Evolutionary conservation across 2,113 vertebrate species (phyloP), one percentile per base, ranked within the genome.

Genomic region (Sorex araneus): DNA sequence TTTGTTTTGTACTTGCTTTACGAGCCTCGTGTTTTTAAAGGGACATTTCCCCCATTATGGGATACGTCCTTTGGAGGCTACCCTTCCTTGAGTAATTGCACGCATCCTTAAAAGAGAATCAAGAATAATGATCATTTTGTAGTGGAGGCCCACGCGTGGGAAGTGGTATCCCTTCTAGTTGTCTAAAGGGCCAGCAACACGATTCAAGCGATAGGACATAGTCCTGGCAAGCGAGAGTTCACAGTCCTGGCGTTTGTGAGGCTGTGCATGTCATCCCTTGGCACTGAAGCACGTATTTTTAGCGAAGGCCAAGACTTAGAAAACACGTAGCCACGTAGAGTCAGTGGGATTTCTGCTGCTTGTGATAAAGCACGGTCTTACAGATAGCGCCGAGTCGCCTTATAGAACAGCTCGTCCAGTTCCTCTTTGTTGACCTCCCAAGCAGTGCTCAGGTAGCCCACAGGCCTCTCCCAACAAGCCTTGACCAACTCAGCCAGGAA

Each of bases 1-100:
- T 92, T 97, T 95, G 74, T 96, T 88, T 95, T 96, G 93, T 94
- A 95, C 90, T 67, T 88, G 63, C 30, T 95, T 96, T 96, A 70
- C 95, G 94, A 97, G 81, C 80, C 94, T 95, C 94, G 87, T 94
- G 84, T 96, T 90, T 97, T 77, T 96, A 43, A 97, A 97, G 21
- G 70, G 95, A 96, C 79, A 21, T 97, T 97, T 97, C 83, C 95
- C 90, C 67, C 93, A 28, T 95, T 95, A 90, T 40, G 79, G 97
- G 96, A 94, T 90, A 82, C 34, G 75, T 88, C 78, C 91, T 97
- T 89, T 3, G 57, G 93, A 93, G 91, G 54, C 57, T 89, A 67
- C 70, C 34, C 6, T 96, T 90, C 54, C 71, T 28, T 93, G 93
- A 94, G 30, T 96, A 93, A 92, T 95, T 94, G 69, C 7, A 66